phyloP scores from a whole-genome alignment of 2,888 invertebrate genomes.

The Myopa testacea region DNA sequence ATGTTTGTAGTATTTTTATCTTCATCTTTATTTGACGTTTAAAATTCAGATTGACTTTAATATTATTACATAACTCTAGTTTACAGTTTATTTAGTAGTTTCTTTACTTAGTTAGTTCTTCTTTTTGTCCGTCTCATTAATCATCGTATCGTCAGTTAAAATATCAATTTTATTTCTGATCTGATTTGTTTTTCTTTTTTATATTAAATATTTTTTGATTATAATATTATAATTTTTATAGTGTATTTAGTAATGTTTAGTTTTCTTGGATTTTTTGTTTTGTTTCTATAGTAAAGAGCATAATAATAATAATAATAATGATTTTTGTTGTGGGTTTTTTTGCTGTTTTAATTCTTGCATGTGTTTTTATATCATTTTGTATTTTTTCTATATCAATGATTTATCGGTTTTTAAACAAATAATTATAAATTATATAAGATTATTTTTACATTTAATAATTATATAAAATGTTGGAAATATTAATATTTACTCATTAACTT shows the following conservation, averaged over 20 bases:
- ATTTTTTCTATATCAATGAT: neutral
- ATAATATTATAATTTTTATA: conserved; percentile 52
- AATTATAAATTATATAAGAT: conserved; percentile 23
- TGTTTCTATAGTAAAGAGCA: conserved; percentile 47
- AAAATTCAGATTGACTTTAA: conserved; percentile 54
- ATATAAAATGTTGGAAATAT: neutral
- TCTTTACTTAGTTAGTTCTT: conserved; percentile 44
- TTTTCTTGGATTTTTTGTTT: conserved; percentile 49
- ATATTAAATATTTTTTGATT: conserved; percentile 41
- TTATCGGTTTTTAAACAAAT: conserved; percentile 35
- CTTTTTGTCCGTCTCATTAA: conserved; percentile 42
- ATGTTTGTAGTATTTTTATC: conserved; percentile 57
- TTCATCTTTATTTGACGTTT: conserved; percentile 65
- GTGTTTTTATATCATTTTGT: neutral
- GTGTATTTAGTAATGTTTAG: conserved; percentile 52
- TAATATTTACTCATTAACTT: too few relatives aligned
- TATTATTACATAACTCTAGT: conserved; percentile 55
- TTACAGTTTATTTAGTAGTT: conserved; percentile 43
- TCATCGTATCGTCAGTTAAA: conserved; percentile 26
- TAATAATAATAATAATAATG: conserved; percentile 43
- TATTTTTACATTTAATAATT: conserved; percentile 21
- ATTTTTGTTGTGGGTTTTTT: conserved; percentile 37
- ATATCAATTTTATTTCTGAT: conserved; percentile 31
- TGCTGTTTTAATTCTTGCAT: conserved; percentile 37
- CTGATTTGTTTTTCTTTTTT: conserved; percentile 36